phyloP scores from a whole-genome alignment of 1,140 invertebrate genomes.

The Stratiolaelaps scimitus region DNA sequence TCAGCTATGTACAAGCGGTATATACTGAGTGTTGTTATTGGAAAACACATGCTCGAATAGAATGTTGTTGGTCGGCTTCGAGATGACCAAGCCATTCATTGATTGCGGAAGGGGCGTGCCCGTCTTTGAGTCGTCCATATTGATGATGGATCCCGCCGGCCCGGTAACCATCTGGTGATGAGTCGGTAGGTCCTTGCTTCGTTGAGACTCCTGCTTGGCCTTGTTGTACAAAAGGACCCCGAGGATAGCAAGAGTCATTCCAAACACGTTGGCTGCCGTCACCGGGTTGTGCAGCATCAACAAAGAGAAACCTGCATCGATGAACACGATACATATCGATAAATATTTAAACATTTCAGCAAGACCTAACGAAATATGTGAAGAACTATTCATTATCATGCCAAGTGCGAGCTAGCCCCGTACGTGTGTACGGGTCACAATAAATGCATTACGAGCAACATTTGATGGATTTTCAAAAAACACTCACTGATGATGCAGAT shows the following conservation, averaged over 20 bases:
- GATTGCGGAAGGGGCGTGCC: not conserved
- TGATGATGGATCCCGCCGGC: not conserved
- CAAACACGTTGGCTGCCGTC: constrained; percentile 67
- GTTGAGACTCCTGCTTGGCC: constrained; percentile 40
- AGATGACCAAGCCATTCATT: not conserved
- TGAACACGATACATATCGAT: too few species aligned
- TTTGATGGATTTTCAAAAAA: too few species aligned
- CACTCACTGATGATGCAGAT: constrained; percentile 69
- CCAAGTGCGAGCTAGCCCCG: too few species aligned
- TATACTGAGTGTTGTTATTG: constrained; percentile 25
- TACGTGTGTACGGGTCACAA: too few species aligned
- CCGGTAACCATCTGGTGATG: constrained; percentile 10
- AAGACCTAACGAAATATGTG: too few species aligned
- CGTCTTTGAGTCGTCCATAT: not conserved
- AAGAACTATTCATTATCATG: too few species aligned
- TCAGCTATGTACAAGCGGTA: constrained; percentile 23
- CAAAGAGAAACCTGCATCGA: constrained; percentile 51
- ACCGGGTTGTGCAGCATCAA: constrained; percentile 82
- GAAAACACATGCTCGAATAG: constrained; percentile 24
- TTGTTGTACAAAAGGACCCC: constrained; percentile 80
- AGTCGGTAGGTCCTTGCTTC: constrained; percentile 15
- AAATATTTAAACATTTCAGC: too few species aligned
- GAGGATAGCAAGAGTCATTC: constrained; percentile 76
- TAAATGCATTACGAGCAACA: too few species aligned
- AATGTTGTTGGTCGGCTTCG: constrained; percentile 13